phyloP scores from a whole-genome alignment of 1,140 invertebrate genomes.

The Homalodisca vitripennis region DNA sequence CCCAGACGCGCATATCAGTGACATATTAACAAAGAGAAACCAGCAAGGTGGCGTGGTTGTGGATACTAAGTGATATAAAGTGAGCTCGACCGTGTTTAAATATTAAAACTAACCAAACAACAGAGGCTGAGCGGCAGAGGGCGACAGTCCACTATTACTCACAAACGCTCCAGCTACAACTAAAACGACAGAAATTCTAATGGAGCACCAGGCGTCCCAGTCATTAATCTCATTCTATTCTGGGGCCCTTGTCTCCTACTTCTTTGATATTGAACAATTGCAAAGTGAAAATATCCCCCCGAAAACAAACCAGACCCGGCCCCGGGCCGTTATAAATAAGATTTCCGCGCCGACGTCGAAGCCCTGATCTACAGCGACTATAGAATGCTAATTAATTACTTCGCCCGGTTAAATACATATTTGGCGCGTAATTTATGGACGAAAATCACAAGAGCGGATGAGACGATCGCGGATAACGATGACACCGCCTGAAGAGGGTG shows the following conservation, averaged over 20 bases:
- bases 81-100: not conserved
- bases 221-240: conserved; percentile 15
- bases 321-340: not conserved
- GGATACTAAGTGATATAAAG: no score
- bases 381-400: not conserved
- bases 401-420: not conserved
- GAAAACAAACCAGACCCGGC: conserved; percentile 16
- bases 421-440: not conserved
- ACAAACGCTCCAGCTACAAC: not conserved
- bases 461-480: not conserved
- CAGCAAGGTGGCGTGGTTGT: no score
- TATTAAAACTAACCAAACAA: not conserved
- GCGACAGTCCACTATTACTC: not conserved
- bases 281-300: conserved; percentile 13
- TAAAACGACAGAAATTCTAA: conserved; percentile 12
- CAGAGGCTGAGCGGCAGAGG: not conserved
- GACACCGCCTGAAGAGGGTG: not conserved
- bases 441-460: not conserved
- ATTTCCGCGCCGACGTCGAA: not conserved
- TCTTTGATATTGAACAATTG: conserved; percentile 27
- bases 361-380: not conserved
- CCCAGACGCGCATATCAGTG: no score
- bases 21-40: no score
- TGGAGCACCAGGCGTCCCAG: conserved; percentile 8
- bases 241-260: conserved; percentile 10